A percentile compares a stretch with the other conserved stretches of the same genome.
phyloP scores from a whole-genome alignment of 2,888 invertebrate species.

The Onthophagus sagittarius region DNA sequence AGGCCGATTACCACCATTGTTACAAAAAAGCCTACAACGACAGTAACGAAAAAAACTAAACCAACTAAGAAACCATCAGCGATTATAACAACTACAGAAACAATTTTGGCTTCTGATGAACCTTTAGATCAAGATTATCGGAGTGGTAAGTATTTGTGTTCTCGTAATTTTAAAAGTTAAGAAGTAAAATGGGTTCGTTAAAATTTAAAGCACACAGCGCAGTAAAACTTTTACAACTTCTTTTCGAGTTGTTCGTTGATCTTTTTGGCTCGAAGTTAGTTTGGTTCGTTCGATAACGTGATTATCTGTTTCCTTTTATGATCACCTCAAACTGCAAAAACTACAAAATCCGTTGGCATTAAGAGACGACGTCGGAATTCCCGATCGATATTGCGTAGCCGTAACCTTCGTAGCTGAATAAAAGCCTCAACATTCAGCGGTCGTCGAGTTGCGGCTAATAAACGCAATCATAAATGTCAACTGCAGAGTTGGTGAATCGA shows the following conservation, averaged over 20 bases:
- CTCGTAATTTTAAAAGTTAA: not conserved
- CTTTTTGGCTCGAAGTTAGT: not conserved
- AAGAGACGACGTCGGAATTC: not conserved
- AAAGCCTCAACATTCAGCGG: not conserved
- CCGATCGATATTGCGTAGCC: not conserved
- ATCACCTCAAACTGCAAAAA: not conserved
- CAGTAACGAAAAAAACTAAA: slow-evolving; percentile 30
- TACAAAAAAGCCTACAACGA: slow-evolving; percentile 26
- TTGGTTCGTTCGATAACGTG: not conserved
- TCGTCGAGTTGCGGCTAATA: not conserved
- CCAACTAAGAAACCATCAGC: slow-evolving; percentile 33
- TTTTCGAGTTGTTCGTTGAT: not conserved
- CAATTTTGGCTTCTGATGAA: slow-evolving; percentile 15
- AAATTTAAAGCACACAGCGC: not conserved
- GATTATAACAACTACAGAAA: slow-evolving; percentile 33
- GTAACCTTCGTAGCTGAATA: not conserved
- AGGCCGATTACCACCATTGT: slow-evolving; percentile 35
- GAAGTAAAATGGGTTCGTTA: not conserved
- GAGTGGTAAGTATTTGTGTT: slow-evolving; percentile 14
- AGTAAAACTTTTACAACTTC: not conserved
- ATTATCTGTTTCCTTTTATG: not conserved
- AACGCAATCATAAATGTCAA: not conserved
- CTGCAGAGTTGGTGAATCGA: not conserved
- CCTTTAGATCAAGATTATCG: slow-evolving; percentile 21
- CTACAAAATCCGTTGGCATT: not conserved